Conservation (phyloP, 2,113 vertebrate genomes). For the Podilymbus podiceps region DNA sequence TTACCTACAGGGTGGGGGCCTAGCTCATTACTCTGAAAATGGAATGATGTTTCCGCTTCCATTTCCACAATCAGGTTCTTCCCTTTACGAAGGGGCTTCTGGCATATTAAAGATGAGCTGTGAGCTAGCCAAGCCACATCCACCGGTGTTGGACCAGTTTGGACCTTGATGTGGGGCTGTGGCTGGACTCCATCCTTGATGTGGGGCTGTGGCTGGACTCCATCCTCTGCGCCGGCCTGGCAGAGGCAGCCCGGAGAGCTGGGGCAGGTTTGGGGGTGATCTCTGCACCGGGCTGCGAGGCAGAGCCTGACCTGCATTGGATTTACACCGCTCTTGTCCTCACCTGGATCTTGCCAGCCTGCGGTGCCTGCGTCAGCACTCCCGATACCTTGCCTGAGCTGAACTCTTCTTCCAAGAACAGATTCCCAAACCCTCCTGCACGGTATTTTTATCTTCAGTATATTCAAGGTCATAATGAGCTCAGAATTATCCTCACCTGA, state of each 20-base stretch:
- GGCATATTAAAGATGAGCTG: background rate
- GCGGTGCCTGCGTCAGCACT: background rate
- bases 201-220: background rate
- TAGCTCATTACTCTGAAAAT: background rate
- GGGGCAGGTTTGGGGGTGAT: background rate
- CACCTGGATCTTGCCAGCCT: background rate
- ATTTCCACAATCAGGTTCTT: background rate
- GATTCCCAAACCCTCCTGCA: background rate
- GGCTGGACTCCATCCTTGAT: background rate
- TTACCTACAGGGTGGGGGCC: slow-evolving; percentile 19
- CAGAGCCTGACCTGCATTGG: background rate
- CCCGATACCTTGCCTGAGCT: background rate
- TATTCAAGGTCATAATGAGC: background rate
- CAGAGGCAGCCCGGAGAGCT: background rate
- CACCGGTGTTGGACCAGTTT: rapidly evolving
- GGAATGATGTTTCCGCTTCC: slow-evolving; percentile 10
- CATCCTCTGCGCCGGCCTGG: background rate
- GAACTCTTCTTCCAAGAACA: background rate
- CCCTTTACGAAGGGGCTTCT: background rate
- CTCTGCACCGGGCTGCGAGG: background rate
- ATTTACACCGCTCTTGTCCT: background rate
- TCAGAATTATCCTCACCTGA: slow-evolving; percentile 42
- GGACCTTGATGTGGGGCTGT: background rate
- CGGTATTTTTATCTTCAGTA: background rate
- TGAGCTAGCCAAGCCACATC: background rate